Evolutionary conservation across 2,113 vertebrate species (phyloP).

Genomic region (Myotis brandtii): DNA sequence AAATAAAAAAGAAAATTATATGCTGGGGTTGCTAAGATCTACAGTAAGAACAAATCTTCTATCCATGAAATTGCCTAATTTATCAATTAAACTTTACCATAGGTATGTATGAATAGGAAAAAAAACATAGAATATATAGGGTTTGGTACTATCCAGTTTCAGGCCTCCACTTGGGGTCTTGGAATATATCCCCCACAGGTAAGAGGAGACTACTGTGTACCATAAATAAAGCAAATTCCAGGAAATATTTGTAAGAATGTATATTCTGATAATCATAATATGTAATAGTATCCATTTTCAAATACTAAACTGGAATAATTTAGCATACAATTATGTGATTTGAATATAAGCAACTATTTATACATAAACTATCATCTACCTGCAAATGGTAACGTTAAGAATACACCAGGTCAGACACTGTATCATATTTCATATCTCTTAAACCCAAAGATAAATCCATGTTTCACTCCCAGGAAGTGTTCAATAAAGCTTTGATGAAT

Average conservation of each 20-base stretch:
- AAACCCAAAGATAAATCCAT: neutral
- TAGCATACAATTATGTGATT: neutral
- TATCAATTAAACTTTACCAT: neutral
- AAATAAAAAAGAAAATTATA: neutral
- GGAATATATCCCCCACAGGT: neutral
- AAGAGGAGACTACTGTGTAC: neutral
- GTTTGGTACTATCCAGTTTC: neutral
- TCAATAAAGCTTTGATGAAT: conserved; percentile 26
- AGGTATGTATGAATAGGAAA: neutral
- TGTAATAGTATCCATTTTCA: conserved; percentile 40
- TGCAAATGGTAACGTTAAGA: neutral
- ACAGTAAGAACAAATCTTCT: neutral
- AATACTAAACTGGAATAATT: conserved; percentile 66
- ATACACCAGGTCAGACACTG: neutral
- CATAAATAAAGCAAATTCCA: conserved; percentile 50
- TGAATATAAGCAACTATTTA: neutral
- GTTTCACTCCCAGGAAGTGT: conserved; percentile 5
- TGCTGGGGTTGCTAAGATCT: neutral
- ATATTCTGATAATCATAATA: conserved; percentile 57
- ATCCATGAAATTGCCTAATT: neutral
- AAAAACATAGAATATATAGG: neutral
- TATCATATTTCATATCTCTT: neutral
- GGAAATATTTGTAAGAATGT: conserved; percentile 65
- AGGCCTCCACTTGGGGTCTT: neutral
- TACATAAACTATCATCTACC: neutral